Percentiles rank a stretch among this genome's conserved stretches.
Evolutionary conservation across 2,113 vertebrate genomes (phyloP).

Genomic region (Gulo gulo): DNA sequence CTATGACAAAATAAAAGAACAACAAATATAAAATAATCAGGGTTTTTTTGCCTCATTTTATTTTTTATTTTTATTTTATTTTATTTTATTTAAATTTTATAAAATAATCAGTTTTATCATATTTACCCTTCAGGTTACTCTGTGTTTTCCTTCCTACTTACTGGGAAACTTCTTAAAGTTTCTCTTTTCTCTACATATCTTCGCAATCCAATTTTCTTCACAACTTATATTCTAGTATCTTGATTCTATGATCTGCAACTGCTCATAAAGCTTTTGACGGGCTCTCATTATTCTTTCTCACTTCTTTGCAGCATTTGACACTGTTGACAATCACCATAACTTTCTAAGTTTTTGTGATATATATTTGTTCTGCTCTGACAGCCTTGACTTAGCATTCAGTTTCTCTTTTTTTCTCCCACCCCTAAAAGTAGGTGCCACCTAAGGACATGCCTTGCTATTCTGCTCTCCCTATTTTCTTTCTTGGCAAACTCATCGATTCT

Average conservation of each 20-base stretch:
- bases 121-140: background rate
- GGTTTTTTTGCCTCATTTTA: too few relatives aligned
- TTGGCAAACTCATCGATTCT: constrained; percentile 26
- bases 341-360: constrained; percentile 51
- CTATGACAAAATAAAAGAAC: background rate
- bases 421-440: background rate
- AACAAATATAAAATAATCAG: background rate
- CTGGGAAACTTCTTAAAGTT: background rate
- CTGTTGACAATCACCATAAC: constrained; percentile 56
- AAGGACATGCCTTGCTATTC: constrained; percentile 51
- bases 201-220: constrained; percentile 45
- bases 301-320: constrained; percentile 42
- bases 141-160: background rate
- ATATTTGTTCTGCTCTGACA: constrained; percentile 66
- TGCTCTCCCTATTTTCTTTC: background rate
- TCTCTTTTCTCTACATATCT: background rate
- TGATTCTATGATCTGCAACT: constrained; percentile 12
- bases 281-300: constrained; percentile 33
- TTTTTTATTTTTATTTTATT: too few relatives aligned
- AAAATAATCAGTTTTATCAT: background rate
- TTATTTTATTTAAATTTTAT: background rate
- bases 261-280: constrained; percentile 29
- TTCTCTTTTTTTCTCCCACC: background rate
- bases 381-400: background rate
- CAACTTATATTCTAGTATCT: constrained; percentile 10